Conservation (phyloP, 2,113 vertebrate species). For the Petrocephalus zakoni region DNA sequence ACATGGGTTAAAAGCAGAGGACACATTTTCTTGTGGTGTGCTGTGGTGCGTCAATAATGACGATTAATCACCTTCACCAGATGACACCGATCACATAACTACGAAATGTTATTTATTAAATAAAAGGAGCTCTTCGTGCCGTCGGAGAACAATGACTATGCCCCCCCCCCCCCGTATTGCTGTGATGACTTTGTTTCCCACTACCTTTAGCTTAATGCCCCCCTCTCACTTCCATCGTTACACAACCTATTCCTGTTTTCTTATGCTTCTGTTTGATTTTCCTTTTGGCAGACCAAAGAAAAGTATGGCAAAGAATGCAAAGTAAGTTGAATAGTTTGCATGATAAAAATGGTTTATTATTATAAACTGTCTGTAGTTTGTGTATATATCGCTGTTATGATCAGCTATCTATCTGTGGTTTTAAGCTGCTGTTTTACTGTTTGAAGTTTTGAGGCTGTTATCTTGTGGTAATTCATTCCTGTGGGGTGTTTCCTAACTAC, state of each 20-base stretch:
- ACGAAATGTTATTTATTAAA: neutral
- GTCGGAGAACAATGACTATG: neutral
- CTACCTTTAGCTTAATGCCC: neutral
- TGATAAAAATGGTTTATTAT: neutral
- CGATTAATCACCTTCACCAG: too few relatives aligned
- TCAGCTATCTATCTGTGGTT: neutral
- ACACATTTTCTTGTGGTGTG: too few relatives aligned
- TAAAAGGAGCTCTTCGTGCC: neutral
- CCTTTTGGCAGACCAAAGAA: constrained; percentile 86
- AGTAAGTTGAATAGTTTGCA: constrained; percentile 55
- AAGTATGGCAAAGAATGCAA: constrained; percentile 99
- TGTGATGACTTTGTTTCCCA: neutral
- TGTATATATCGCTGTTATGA: too few relatives aligned
- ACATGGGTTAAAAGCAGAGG: too few relatives aligned
- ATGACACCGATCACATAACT: neutral
- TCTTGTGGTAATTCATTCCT: neutral
- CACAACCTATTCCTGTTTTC: neutral
- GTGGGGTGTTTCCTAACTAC: neutral
- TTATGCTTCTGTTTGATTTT: too few relatives aligned
- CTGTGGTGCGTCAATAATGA: too few relatives aligned
- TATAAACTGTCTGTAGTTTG: neutral
- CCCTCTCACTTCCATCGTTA: neutral
- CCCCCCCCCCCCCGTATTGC: neutral
- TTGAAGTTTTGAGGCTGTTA: neutral
- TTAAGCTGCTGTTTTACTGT: neutral